Conservation (phyloP, 2,888 invertebrate genomes). For the Galerucella calmariensis region DNA sequence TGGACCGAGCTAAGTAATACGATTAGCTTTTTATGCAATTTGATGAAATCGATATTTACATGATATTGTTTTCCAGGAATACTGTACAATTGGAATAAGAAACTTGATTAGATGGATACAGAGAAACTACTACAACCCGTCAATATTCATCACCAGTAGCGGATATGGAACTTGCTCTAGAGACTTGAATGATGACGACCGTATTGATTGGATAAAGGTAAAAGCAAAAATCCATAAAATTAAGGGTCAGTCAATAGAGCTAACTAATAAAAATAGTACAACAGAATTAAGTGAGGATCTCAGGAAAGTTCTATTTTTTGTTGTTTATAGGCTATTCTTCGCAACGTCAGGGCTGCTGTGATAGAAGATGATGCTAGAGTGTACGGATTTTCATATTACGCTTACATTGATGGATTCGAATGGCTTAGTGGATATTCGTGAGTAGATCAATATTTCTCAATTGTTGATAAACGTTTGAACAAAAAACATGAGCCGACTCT, state of each 20-base stretch:
- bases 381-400: slow-evolving; percentile 16
- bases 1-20: no score
- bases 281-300: not conserved
- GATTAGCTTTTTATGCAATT: no score
- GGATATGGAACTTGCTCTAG: slow-evolving; percentile 2
- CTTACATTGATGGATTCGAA: slow-evolving; percentile 21
- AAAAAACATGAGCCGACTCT: no score
- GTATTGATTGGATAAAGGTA: slow-evolving; percentile 22
- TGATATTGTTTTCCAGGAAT: slow-evolving; percentile 13
- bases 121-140: slow-evolving; percentile 18
- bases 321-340: slow-evolving; percentile 9
- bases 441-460: not conserved
- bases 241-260: not conserved
- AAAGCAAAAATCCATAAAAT: not conserved
- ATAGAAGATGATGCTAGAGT: slow-evolving; percentile 19
- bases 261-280: not conserved
- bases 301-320: not conserved
- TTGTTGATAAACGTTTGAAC: no score
- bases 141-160: slow-evolving; percentile 22
- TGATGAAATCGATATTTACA: no score
- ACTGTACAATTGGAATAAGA: slow-evolving; percentile 17
- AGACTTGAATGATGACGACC: slow-evolving; percentile 13
- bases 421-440: slow-evolving; percentile 9
- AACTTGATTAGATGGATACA: slow-evolving; percentile 21
- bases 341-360: slow-evolving; percentile 3